A percentile compares a stretch with the other conserved stretches of the same genome.
phyloP scores from a whole-genome alignment of 53 echinoderm and acorn worm genomes.

The Crossaster papposus region DNA sequence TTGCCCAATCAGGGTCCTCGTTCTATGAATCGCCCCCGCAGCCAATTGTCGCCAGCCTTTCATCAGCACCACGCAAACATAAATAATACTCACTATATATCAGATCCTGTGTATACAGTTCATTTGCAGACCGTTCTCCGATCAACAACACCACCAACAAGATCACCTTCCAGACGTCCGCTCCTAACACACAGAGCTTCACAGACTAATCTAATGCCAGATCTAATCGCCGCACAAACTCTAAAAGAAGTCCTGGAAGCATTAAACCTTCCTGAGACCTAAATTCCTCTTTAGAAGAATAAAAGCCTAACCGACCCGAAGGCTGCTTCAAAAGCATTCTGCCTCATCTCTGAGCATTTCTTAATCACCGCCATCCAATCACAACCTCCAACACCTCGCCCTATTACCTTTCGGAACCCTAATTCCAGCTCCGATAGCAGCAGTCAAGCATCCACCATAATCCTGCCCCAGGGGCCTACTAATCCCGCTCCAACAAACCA shows the following conservation, averaged over 20 bases:
- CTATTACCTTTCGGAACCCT: neutral
- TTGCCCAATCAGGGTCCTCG: slow-evolving; percentile 23
- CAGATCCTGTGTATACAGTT: neutral
- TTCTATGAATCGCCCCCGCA: neutral
- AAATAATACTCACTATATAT: neutral
- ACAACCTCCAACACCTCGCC: slow-evolving; percentile 17
- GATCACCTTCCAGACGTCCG: slow-evolving; percentile 21
- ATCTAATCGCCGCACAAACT: neutral
- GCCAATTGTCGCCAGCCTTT: slow-evolving; percentile 12
- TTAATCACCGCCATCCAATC: neutral
- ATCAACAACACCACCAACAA: neutral
- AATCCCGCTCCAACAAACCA: neutral
- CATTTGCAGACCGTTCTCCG: neutral
- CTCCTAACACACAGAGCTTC: neutral
- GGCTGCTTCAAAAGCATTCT: neutral
- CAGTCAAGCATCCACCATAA: slow-evolving; percentile 13
- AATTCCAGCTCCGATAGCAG: slow-evolving; percentile 37
- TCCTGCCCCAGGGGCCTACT: neutral
- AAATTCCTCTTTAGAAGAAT: neutral
- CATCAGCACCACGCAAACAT: slow-evolving; percentile 17
- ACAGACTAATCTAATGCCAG: slow-evolving; percentile 20
- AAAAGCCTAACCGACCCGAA: neutral
- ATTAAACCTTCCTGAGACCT: neutral
- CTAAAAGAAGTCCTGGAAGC: slow-evolving; percentile 5
- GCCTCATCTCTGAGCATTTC: slow-evolving; percentile 12